phyloP scores from a whole-genome alignment of 2,797 vertebrate species.

The Rhinophrynus dorsalis region DNA sequence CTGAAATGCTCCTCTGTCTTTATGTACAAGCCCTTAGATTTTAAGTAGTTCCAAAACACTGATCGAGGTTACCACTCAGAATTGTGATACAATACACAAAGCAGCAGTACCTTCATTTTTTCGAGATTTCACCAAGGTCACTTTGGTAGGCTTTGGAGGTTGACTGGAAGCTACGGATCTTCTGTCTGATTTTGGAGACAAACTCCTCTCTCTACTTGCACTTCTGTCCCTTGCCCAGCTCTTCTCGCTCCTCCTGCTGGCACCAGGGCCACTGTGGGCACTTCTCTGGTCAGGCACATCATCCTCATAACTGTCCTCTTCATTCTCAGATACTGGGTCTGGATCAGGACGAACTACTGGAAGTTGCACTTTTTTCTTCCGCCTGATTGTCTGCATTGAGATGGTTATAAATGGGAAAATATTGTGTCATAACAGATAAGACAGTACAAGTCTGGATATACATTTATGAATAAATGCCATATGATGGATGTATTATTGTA shows the following conservation, averaged over 20 bases:
- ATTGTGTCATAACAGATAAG: too few species aligned
- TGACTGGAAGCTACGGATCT: slow-evolving; percentile 86
- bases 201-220: slow-evolving; percentile 87
- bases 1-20: too few species aligned
- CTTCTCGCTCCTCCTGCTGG: slow-evolving; percentile 75
- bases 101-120: slow-evolving; percentile 99
- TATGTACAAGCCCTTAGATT: too few species aligned
- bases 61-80: too few species aligned
- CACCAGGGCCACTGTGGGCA: slow-evolving; percentile 68
- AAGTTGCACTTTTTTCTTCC: slow-evolving; percentile 94
- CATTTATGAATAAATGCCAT: too few species aligned
- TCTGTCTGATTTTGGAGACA: slow-evolving; percentile 89
- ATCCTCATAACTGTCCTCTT: slow-evolving; percentile 96
- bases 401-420: not conserved
- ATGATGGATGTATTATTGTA: too few species aligned
- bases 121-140: slow-evolving; percentile 94
- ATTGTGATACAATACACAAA: too few species aligned
- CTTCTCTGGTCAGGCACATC: slow-evolving; percentile 85
- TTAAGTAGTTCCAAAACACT: too few species aligned
- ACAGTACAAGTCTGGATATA: too few species aligned
- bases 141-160: slow-evolving; percentile 90
- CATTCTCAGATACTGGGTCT: slow-evolving; percentile 89
- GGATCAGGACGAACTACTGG: slow-evolving; percentile 86
- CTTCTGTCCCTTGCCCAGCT: slow-evolving; percentile 85
- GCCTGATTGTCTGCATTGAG: slow-evolving; percentile 84